Conservation (phyloP, 2,797 vertebrate species). For the Gephyroberyx darwinii region DNA sequence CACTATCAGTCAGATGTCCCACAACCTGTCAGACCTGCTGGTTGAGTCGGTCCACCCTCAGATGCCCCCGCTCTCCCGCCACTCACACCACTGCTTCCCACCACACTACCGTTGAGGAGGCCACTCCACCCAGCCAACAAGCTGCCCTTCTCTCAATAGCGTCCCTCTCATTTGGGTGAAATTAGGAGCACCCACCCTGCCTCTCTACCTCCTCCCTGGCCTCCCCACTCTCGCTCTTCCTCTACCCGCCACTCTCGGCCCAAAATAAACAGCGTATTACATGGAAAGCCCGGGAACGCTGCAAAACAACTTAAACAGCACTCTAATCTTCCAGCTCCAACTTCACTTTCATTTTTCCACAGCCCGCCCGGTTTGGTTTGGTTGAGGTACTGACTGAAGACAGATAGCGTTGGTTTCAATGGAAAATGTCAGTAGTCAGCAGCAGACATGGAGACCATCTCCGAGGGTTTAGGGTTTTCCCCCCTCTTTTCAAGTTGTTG, state of each 20-base stretch:
- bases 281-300: conserved; percentile 58
- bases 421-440: conserved; percentile 54
- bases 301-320: conserved; percentile 44
- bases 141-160: conserved; percentile 36
- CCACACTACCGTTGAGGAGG: conserved; percentile 65
- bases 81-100: conserved; percentile 66
- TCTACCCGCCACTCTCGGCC: conserved; percentile 22
- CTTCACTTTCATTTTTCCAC: conserved; percentile 56
- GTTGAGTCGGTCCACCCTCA: conserved; percentile 71
- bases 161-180: conserved; percentile 48
- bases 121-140: conserved; percentile 58
- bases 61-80: conserved; percentile 30
- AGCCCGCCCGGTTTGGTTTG: conserved; percentile 34
- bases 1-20: conserved; percentile 28
- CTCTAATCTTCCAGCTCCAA: conserved; percentile 56
- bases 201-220: conserved; percentile 1
- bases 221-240: conserved; percentile 30
- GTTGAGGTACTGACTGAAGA: conserved; percentile 30
- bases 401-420: conserved; percentile 40
- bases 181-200: conserved; percentile 3
- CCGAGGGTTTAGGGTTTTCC: conserved; percentile 24
- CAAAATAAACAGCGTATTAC: conserved; percentile 67
- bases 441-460: conserved; percentile 9
- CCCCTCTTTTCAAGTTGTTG: background rate
- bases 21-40: conserved; percentile 37